A percentile compares a stretch with the other conserved stretches of the same genome.
Evolutionary conservation across 2,113 vertebrate genomes (phyloP).

Genomic region (Ursus arctos): DNA sequence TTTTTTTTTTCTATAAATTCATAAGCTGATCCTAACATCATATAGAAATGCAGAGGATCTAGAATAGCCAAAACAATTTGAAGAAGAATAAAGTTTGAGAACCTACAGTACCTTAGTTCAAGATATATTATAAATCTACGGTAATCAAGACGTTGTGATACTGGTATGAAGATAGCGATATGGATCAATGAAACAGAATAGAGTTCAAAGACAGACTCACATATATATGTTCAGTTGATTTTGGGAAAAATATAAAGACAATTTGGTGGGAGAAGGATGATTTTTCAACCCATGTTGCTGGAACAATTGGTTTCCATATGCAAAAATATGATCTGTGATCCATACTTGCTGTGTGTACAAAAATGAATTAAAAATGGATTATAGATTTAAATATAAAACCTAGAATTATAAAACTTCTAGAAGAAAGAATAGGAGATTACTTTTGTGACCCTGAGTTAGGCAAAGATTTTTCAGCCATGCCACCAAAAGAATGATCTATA

Average conservation of each 20-base stretch:
- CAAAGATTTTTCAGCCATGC: not conserved
- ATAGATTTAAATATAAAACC: not conserved
- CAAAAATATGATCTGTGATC: not conserved
- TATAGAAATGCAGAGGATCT: slow-evolving; percentile 10
- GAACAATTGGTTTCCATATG: not conserved
- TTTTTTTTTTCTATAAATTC: not conserved
- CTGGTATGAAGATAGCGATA: not conserved
- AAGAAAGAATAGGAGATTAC: not conserved
- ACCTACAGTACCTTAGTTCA: not conserved
- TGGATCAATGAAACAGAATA: not conserved
- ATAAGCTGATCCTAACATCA: not conserved
- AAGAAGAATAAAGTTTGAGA: not conserved
- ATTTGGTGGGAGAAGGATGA: not conserved
- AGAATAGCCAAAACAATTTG: not conserved
- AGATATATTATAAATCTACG: not conserved
- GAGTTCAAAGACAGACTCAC: not conserved
- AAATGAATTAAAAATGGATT: not conserved
- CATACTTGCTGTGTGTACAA: not conserved
- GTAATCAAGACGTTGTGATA: not conserved
- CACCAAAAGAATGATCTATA: not conserved
- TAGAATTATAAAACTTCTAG: not conserved
- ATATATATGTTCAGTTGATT: not conserved
- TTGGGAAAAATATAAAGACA: not conserved
- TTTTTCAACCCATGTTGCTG: not conserved
- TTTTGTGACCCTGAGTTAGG: slow-evolving; percentile 1